Conservation (phyloP, 1,140 invertebrate species). For the Adelges cooleyi region DNA sequence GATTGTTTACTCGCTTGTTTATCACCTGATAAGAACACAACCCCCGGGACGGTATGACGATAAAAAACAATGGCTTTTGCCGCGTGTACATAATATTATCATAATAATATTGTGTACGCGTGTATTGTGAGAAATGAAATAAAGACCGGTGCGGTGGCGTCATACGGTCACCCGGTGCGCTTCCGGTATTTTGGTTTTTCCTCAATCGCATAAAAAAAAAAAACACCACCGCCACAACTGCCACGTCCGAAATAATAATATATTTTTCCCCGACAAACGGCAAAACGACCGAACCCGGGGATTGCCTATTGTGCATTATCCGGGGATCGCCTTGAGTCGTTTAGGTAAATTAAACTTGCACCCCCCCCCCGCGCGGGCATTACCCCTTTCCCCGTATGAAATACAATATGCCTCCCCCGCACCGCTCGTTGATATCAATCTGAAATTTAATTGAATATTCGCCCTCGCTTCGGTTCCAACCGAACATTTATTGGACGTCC, state of each 20-base stretch:
- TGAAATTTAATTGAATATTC: slow-evolving; percentile 23
- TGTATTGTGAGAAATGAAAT: background rate
- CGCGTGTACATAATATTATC: background rate
- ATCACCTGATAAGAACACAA: slow-evolving; percentile 25
- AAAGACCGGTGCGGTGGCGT: slow-evolving; percentile 8
- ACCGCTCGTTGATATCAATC: background rate
- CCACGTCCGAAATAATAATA: background rate
- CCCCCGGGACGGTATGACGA: background rate
- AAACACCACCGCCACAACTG: too few species aligned
- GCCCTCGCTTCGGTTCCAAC: too few species aligned
- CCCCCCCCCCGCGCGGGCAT: background rate
- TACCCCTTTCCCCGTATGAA: background rate
- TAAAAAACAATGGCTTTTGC: slow-evolving; percentile 19
- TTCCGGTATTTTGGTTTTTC: slow-evolving; percentile 19
- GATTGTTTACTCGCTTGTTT: slow-evolving; percentile 21
- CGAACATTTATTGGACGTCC: too few species aligned
- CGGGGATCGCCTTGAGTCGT: slow-evolving; percentile 6
- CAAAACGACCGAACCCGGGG: background rate
- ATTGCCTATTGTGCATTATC: slow-evolving; percentile 13
- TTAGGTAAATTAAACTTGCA: slow-evolving; percentile 19
- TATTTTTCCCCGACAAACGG: slow-evolving; percentile 1
- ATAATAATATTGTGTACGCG: too few species aligned
- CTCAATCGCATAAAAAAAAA: background rate
- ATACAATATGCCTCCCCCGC: background rate
- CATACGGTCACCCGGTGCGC: slow-evolving; percentile 22